Percentiles rank a stretch among this genome's conserved stretches.
These are phyloP conservation scores for Acronicta aceris DNA, from an alignment of 2,888 invertebrate species.

Conservation along the genomic window DNA sequence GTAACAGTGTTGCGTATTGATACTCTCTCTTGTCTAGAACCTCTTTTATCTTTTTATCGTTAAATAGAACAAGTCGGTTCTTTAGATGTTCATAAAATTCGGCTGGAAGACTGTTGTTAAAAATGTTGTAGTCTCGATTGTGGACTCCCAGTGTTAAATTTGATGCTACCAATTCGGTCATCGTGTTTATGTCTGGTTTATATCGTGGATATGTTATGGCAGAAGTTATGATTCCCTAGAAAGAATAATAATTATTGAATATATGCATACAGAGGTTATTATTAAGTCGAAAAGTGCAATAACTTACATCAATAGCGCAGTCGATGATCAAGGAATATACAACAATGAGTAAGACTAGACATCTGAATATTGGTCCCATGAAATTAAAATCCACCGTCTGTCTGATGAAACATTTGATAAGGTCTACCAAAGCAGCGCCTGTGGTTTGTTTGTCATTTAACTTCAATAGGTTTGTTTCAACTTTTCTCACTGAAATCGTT, in stretches of 20 bases:
- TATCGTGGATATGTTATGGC: conserved; percentile 80
- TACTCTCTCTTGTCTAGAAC: conserved; percentile 78
- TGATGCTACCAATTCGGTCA: conserved; percentile 65
- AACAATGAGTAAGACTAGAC: conserved; percentile 72
- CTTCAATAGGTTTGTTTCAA: conserved; percentile 71
- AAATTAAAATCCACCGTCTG: conserved; percentile 81
- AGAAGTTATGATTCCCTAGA: conserved; percentile 82
- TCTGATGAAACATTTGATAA: conserved; percentile 80
- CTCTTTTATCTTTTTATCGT: conserved; percentile 75
- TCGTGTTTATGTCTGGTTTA: conserved; percentile 72
- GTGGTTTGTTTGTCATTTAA: conserved; percentile 62
- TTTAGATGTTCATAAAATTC: conserved; percentile 65
- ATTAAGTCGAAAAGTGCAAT: neutral
- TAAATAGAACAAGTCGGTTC: conserved; percentile 73
- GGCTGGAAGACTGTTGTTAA: conserved; percentile 70
- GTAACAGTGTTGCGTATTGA: conserved; percentile 84
- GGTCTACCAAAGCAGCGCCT: conserved; percentile 70
- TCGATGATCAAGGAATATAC: conserved; percentile 81
- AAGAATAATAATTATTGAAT: conserved; percentile 36
- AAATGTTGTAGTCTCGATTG: conserved; percentile 74
- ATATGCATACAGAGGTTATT: neutral
- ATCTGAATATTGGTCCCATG: conserved; percentile 76
- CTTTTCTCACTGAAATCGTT: conserved; percentile 67
- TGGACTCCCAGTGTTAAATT: conserved; percentile 78
- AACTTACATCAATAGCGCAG: conserved; percentile 84